Base-by-base conservation (phyloP, 2,113 vertebrate species). In the Dasyurus viverrinus region DNA sequence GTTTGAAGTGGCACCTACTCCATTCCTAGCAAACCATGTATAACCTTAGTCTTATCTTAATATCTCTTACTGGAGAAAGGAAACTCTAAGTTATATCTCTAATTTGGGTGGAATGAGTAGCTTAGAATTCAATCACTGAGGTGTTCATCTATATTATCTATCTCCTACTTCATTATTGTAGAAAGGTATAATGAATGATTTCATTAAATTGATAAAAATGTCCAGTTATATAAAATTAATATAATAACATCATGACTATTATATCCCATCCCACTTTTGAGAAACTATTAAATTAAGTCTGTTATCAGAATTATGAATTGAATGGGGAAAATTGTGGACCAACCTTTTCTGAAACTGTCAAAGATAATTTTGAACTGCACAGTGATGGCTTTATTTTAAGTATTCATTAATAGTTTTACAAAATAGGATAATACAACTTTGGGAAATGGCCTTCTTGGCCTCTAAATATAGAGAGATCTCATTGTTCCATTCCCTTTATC, bases 141-240 rank as follows among this genome's bases (percentile, higher is more conserved):
- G 53, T 90, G 50, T 92, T 46, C 53, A 76, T 90, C 48, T 2
- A 30, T 55, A 26, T 57, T 84, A 55, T 23, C 25, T 52, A 84
- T 55, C 46, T 92, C 27, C 36, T 90, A 46, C 92, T 90, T 76
- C 53, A n/a, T 84, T 96, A 14, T 53, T 25, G 23, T 93, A 91
- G 36, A 97, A 91, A 94, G 92, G 52, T 23, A 76, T 92, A 96
- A 96, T 95, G 93, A 94, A 95, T 96, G 42, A 92, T 91, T 94
- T 95, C 27, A 95, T 76, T 95, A 92, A 94, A 4, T 2, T 95
- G 89, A 92, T 91, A 42, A 93, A 93, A 96, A 93, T 91, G 54
- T 26, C 57, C 54, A 68, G 2, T 24, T 84, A 93, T 25, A 90
- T 94, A 92, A 94, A 96, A 90, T n/a, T 12, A 53, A 91, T 90